Evolutionary conservation across 2,113 vertebrate genomes (phyloP), one percentile per base, ranked within the genome.

Genomic region (Ornithorhynchus anatinus): DNA sequence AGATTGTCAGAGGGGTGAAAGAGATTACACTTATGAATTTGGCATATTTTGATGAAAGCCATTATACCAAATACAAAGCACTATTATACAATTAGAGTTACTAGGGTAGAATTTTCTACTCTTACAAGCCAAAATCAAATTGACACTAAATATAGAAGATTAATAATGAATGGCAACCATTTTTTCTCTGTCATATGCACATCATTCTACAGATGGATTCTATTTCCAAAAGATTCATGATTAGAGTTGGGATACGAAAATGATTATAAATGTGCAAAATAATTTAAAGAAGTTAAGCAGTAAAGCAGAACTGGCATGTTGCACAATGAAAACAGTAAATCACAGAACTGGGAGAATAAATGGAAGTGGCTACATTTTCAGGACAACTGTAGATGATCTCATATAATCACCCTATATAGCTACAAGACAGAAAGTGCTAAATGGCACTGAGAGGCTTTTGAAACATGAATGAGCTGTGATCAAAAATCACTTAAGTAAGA

Each of bases 61-160:
- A 45, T 33, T 56, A 44, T 56, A 59, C 53, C n/a, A 79, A 79
- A 66, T 12, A 74, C 74, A 35, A 69, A 77, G 66, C 72, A 79
- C 72, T 81, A 74, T 59, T 79, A 38, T 72, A 76, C 43, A 62
- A 43, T 61, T 69, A 82, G 9, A 0, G 12, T 48, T 5, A 73
- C 81, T 81, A 74, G 6, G 17, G 12, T 15, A 72, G 20, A 35
- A 63, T 79, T 89, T 91, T 79, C 68, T 58, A 70, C 14, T 65
- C 56, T 31, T 58, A 29, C 42, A 37, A 59, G 42, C 52, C 62
- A 80, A 87, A 82, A 61, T 8, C 62, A 65, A 57, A 40, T 60
- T 86, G 48, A 60, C 45, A 65, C 5, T 47, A 39, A 75, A n/a
- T n/a, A n/a, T n/a, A n/a, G n/a, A 50, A 3, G 1, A 43, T 29